Conservation (phyloP, 92 coral and sea anemone genomes). For the Bergia sp. region DNA sequence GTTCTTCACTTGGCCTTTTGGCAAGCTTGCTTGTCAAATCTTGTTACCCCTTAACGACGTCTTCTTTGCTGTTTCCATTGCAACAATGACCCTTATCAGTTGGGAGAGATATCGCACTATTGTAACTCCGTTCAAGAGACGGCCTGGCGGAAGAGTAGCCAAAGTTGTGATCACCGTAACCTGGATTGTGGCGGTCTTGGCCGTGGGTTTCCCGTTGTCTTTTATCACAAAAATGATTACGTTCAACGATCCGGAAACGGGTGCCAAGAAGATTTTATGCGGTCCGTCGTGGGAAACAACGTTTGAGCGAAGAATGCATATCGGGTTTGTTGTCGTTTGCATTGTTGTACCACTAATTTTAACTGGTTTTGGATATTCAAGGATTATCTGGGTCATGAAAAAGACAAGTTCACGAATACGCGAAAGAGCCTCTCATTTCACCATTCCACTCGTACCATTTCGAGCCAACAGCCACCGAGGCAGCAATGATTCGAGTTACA, state of each 20-base stretch:
- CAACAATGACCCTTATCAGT: constrained; percentile 77
- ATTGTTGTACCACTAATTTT: constrained; percentile 73
- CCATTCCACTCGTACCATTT: constrained; percentile 31
- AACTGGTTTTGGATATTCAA: constrained; percentile 69
- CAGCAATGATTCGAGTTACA: constrained; percentile 49
- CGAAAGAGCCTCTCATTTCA: constrained; percentile 33
- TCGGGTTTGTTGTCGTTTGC: constrained; percentile 69
- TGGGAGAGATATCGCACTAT: constrained; percentile 83
- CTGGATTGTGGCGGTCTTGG: constrained; percentile 75
- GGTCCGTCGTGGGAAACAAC: constrained; percentile 66
- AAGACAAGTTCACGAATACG: constrained; percentile 69
- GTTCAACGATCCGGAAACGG: constrained; percentile 55
- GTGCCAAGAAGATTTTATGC: constrained; percentile 55
- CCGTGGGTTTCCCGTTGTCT: constrained; percentile 81
- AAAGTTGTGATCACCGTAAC: constrained; percentile 67
- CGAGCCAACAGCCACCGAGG: constrained; percentile 25
- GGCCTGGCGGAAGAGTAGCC: constrained; percentile 58
- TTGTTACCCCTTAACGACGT: constrained; percentile 79
- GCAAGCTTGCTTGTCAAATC: constrained; percentile 74
- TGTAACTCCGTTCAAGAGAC: constrained; percentile 72
- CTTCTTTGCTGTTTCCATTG: constrained; percentile 83
- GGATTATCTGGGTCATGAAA: constrained; percentile 64
- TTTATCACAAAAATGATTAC: constrained; percentile 61
- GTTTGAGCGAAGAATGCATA: constrained; percentile 69
- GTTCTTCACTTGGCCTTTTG: constrained; percentile 81